These are phyloP conservation scores for Ammodytes dubius DNA, from an alignment of 2,113 vertebrate genomes.

Conservation along the genomic window DNA sequence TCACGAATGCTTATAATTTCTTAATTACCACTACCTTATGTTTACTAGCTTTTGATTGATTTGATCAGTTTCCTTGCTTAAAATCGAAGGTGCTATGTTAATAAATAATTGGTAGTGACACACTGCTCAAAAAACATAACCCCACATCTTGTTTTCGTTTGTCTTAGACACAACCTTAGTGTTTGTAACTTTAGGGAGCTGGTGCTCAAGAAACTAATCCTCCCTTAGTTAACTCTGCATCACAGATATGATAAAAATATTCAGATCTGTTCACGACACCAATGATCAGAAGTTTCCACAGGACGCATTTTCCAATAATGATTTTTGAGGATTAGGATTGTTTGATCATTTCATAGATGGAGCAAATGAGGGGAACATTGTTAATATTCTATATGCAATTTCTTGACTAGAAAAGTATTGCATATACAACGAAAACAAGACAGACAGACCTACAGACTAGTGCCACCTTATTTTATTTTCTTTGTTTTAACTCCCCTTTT, in stretches of 20 bases:
- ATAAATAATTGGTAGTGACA: constrained; percentile 30
- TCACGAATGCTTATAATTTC: constrained; percentile 48
- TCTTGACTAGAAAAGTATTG: neutral
- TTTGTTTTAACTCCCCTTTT: too few species aligned
- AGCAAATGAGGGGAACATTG: neutral
- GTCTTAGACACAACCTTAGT: constrained; percentile 4
- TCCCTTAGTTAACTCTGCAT: constrained; percentile 19
- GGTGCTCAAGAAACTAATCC: constrained; percentile 29
- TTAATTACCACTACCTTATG: constrained; percentile 61
- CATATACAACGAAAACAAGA: too few species aligned
- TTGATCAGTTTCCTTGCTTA: constrained; percentile 35
- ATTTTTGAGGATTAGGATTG: constrained; percentile 1
- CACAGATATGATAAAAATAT: constrained; percentile 29
- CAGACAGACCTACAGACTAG: too few species aligned
- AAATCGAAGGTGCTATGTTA: constrained; percentile 17
- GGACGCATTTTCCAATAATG: neutral
- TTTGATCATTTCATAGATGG: neutral
- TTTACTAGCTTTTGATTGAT: constrained; percentile 59
- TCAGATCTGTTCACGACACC: neutral
- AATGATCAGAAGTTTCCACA: neutral
- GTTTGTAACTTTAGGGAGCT: constrained; percentile 26
- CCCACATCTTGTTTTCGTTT: constrained; percentile 42
- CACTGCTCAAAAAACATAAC: constrained; percentile 7
- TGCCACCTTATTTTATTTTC: too few species aligned
- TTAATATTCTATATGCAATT: neutral